phyloP scores from a whole-genome alignment of 2,888 invertebrate genomes.

The Baccha elongata region DNA sequence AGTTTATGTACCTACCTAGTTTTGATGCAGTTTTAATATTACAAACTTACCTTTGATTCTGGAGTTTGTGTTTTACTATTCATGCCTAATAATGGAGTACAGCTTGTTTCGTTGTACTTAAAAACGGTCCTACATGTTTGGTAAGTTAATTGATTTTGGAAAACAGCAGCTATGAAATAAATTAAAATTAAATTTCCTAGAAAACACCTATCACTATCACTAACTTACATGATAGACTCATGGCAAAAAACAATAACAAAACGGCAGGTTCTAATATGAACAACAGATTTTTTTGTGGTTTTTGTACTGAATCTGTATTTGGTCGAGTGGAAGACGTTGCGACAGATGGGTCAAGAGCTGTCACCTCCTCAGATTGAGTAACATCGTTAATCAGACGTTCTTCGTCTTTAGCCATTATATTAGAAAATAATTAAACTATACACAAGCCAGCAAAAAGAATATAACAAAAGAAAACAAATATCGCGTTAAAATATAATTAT shows the following conservation, averaged over 20 bases:
- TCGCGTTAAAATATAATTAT: neutral
- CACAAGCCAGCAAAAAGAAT: neutral
- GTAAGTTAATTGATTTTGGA: constrained; percentile 87
- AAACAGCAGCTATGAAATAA: constrained; percentile 80
- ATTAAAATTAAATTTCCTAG: neutral
- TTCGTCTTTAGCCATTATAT: constrained; percentile 75
- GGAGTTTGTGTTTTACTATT: constrained; percentile 82
- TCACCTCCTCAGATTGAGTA: constrained; percentile 36
- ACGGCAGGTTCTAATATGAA: constrained; percentile 81
- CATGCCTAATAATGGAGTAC: constrained; percentile 81
- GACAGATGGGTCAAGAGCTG: constrained; percentile 49
- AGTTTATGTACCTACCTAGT: too few relatives aligned
- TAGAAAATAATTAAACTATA: neutral
- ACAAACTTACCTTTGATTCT: constrained; percentile 81
- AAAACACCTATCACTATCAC: neutral
- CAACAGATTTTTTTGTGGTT: constrained; percentile 69
- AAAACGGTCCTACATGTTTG: constrained; percentile 87
- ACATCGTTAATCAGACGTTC: constrained; percentile 74
- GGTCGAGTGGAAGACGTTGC: neutral
- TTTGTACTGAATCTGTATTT: neutral
- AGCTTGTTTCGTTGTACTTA: constrained; percentile 85
- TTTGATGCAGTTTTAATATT: too few relatives aligned
- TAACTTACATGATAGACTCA: constrained; percentile 79
- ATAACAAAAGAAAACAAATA: constrained; percentile 28
- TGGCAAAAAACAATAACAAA: constrained; percentile 79